These are phyloP conservation scores for cat (Felis catus) DNA, from an alignment of 2,113 vertebrate genomes.

Conservation along the genomic window DNA sequence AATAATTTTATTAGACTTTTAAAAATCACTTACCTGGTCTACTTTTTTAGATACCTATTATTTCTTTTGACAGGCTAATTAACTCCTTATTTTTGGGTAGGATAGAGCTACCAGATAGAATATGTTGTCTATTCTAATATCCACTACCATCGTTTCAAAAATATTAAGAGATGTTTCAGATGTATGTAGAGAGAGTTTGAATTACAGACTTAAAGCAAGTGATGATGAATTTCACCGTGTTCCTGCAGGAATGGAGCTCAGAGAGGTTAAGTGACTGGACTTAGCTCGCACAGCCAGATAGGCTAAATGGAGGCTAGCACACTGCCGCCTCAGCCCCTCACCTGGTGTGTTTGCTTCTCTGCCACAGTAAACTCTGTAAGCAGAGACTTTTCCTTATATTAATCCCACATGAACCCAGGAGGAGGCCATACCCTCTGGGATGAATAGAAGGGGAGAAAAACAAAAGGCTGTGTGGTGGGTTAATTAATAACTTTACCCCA, in stretches of 20 bases:
- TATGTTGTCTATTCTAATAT: not conserved
- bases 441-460: not conserved
- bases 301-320: not conserved
- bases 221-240: not conserved
- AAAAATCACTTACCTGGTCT: not conserved
- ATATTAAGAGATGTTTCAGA: not conserved
- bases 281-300: not conserved
- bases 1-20: not conserved
- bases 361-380: not conserved
- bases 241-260: not conserved
- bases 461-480: not conserved
- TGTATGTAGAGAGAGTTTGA: not conserved
- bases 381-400: not conserved
- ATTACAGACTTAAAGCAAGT: not conserved
- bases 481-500: not conserved
- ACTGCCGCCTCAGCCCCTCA: fast-evolving
- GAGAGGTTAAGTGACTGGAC: not conserved
- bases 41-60: not conserved
- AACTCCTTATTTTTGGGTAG: not conserved
- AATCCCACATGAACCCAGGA: not conserved
- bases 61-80: not conserved
- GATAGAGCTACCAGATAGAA: not conserved
- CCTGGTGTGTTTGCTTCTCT: not conserved
- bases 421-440: not conserved
- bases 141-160: not conserved